Conservation (phyloP, 2,888 invertebrate species). For the Eristalis tenax region DNA sequence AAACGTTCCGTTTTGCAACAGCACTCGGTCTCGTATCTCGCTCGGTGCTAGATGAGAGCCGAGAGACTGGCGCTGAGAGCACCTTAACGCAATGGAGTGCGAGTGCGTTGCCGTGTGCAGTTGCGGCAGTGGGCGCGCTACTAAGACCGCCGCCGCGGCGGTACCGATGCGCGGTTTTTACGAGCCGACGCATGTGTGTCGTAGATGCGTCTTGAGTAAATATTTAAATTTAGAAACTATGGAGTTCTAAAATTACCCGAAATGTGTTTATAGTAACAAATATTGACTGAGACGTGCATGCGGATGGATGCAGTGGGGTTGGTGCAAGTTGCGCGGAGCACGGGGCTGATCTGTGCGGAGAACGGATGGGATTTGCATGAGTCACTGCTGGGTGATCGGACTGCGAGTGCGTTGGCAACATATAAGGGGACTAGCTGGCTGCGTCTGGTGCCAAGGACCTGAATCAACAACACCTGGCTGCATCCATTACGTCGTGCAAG, state of each 20-base stretch:
- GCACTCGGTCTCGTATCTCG: not conserved
- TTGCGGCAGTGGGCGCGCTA: not conserved
- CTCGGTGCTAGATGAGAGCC: not conserved
- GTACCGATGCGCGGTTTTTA: not conserved
- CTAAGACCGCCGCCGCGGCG: not conserved
- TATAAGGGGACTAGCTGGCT: not conserved
- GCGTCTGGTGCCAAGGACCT: not conserved
- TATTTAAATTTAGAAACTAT: conserved; percentile 49
- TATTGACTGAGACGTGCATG: conserved; percentile 31
- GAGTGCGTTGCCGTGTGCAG: conserved; percentile 8
- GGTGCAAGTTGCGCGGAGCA: not conserved
- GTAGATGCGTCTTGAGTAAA: conserved; percentile 49
- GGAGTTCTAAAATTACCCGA: conserved; percentile 51
- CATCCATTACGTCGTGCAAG: not conserved
- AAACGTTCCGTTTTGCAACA: conserved; percentile 28
- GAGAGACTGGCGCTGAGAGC: not conserved
- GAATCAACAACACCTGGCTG: not conserved
- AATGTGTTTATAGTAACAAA: conserved; percentile 54
- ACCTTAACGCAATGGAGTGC: conserved; percentile 23
- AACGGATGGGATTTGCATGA: not conserved
- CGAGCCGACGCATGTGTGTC: conserved; percentile 41
- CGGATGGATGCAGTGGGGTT: not conserved
- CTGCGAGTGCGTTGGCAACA: not conserved
- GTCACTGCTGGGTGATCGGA: not conserved
- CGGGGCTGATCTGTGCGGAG: not conserved